Evolutionary conservation across 2,888 invertebrate species (phyloP).

Genomic region (Phorcus lineatus): DNA sequence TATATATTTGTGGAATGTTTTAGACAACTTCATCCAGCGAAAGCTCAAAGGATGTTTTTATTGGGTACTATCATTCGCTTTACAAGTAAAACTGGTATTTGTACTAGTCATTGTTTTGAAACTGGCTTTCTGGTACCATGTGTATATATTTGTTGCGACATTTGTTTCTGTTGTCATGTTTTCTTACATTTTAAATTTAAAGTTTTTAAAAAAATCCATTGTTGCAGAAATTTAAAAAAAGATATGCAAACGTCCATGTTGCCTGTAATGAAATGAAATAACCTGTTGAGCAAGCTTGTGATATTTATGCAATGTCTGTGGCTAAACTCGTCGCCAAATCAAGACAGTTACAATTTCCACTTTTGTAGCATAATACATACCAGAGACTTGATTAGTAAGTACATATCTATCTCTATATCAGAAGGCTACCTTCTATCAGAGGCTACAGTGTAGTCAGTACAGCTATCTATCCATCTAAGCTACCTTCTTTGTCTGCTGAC

Average conservation of each 20-base stretch:
- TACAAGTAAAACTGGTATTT: background rate
- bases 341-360: background rate
- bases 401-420: no score
- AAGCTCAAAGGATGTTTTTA: background rate
- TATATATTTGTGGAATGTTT: background rate
- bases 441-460: no score
- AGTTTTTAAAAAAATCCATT: background rate
- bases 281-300: conserved; percentile 11
- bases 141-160: background rate
- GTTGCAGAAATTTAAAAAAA: background rate
- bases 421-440: no score
- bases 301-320: conserved; percentile 7
- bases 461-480: no score
- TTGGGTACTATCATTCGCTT: background rate
- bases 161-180: conserved; percentile 11
- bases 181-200: conserved; percentile 1
- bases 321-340: background rate
- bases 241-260: background rate
- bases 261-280: background rate
- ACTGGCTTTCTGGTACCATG: background rate
- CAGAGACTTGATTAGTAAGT: background rate
- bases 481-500: no score
- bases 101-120: background rate
- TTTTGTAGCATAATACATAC: conserved; percentile 6
- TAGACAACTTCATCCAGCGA: background rate